A percentile compares a stretch with the other conserved stretches of the same genome.
These are phyloP conservation scores for Strix aluco DNA, from an alignment of 2,113 vertebrate species.

Conservation along the genomic window DNA sequence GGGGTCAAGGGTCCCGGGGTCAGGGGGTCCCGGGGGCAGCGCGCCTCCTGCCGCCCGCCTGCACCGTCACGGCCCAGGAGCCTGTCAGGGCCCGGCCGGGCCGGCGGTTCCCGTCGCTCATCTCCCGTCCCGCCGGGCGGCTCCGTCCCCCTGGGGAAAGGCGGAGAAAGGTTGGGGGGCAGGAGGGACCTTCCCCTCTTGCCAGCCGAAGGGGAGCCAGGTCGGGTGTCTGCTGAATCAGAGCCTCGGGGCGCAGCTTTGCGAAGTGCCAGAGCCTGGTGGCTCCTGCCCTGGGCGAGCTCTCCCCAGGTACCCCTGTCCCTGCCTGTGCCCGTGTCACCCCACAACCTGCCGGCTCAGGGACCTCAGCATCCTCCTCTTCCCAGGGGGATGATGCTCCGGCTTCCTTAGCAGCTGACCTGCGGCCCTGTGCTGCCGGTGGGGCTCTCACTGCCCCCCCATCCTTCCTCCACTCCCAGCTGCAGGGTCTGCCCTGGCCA, in stretches of 20 bases:
- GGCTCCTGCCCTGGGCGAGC: neutral
- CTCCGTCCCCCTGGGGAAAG: no score
- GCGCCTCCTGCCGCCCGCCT: fast-evolving
- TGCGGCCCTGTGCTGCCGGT: neutral
- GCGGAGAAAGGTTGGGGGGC: fast-evolving
- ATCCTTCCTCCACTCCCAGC: neutral
- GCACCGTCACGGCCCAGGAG: fast-evolving
- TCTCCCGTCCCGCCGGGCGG: neutral
- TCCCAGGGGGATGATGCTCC: neutral
- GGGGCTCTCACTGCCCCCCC: neutral
- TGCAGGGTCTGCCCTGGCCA: neutral
- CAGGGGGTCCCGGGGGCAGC: neutral
- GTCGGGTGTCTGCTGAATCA: neutral
- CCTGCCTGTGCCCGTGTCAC: fast-evolving
- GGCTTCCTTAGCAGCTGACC: neutral
- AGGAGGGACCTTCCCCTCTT: no score
- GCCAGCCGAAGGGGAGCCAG: fast-evolving
- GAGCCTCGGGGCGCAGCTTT: neutral
- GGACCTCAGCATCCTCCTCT: neutral
- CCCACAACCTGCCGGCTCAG: neutral
- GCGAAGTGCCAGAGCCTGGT: no score
- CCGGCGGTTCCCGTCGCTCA: fast-evolving
- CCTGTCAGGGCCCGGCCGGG: neutral
- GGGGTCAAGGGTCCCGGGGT: no score
- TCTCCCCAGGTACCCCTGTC: neutral